Percentiles rank a stretch among this genome's conserved stretches.
These are phyloP conservation scores for Solen grandis DNA, from an alignment of 1,140 invertebrate species.

Conservation along the genomic window DNA sequence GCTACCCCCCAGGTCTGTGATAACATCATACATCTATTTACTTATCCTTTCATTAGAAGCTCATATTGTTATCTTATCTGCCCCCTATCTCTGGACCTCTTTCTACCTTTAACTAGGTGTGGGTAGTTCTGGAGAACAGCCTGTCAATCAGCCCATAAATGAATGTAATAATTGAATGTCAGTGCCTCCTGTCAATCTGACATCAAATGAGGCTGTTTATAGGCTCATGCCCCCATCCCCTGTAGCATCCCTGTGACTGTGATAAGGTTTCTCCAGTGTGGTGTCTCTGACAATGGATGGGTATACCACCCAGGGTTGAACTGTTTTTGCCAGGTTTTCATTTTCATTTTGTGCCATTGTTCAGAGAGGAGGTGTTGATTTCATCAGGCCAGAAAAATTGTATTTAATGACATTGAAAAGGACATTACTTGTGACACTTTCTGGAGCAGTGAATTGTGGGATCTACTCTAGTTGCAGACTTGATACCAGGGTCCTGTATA, in stretches of 20 bases:
- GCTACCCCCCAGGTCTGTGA: constrained; percentile 4
- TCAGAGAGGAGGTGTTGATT: no score
- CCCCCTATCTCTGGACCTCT: not conserved
- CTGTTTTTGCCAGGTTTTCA: no score
- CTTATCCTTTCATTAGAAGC: not conserved
- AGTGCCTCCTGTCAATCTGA: not conserved
- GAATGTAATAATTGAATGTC: not conserved
- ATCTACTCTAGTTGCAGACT: no score
- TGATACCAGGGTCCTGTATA: no score
- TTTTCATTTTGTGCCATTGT: no score
- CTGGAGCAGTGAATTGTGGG: no score
- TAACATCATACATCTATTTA: constrained; percentile 25
- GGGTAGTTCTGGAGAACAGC: no score
- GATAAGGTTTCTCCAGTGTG: not conserved
- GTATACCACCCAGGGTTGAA: not conserved
- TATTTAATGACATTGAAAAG: no score
- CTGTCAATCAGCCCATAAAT: not conserved
- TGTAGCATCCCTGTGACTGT: not conserved
- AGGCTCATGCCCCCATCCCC: not conserved
- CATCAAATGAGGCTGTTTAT: not conserved
- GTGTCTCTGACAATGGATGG: not conserved
- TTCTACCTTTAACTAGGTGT: no score
- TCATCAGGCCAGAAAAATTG: no score
- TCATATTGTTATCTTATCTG: not conserved
- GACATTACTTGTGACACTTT: no score